Evolutionary conservation across 2,797 vertebrate genomes (phyloP), one percentile per base, ranked within the genome.

Genomic region (Aldrovandia affinis): DNA sequence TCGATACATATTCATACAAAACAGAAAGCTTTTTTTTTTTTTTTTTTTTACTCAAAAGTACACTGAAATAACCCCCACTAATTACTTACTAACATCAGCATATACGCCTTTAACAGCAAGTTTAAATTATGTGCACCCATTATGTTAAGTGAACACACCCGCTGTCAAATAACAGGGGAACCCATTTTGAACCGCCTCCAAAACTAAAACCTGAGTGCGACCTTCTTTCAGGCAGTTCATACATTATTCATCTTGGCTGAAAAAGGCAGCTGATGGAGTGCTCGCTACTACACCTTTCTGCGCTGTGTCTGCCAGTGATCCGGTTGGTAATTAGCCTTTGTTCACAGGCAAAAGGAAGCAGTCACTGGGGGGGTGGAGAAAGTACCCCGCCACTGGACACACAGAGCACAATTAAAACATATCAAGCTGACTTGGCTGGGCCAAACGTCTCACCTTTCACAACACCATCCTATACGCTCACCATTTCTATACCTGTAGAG

Each of bases 181-280:
- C 55, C 47, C 28, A 50, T 10, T 14, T 33, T 52, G 55, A 47
- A 18, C 75, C 82, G 14, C 42, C 77, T 52, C 28, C 54, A 86
- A 54, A 52, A 65, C 63, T 70, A 18, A 75, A 59, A 75, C 57
- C 54, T 14, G 54, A n/a, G 36, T 78, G 54, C 61, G 1, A 15
- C 68, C 50, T 83, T 28, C 42, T 78, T 28, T 88, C 83, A 70
- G 18, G 70, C n/a, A 9, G 50, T 20, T 54, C 36, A 86, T 87
- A 42, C 81, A 86, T 88, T 70, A 88, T 88, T 89, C 55, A 88
- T 85, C 47, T 4, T 55, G 28, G 25, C 63, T 50, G 83, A 88
- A 84, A 70, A 75, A 65, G 82, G 47, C 81, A 30, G 36, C 30
- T 30, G 61, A 73, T 36, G 50, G 75, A 70, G 9, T 44, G 61